These are phyloP conservation scores for Ceuthmochares aereus DNA, from an alignment of 2,113 vertebrate species.

Conservation along the genomic window DNA sequence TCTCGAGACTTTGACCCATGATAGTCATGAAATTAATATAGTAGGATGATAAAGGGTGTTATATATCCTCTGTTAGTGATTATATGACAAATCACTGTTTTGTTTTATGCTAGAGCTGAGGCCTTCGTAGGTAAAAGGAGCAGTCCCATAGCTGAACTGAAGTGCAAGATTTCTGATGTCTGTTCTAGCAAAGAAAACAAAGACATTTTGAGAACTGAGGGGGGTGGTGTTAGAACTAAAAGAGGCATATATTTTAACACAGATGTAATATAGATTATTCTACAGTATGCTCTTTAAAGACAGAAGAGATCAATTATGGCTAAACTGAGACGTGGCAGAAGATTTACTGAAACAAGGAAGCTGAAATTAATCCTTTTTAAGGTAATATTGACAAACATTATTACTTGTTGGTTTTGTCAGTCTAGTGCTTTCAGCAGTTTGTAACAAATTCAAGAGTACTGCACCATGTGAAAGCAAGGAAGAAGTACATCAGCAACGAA, in stretches of 20 bases:
- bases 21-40: neutral
- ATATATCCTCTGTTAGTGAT: neutral
- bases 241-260: neutral
- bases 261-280: slow-evolving; percentile 17
- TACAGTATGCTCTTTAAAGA: slow-evolving; percentile 8
- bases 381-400: neutral
- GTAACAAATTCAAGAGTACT: neutral
- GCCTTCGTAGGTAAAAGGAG: neutral
- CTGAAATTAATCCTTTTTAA: slow-evolving; percentile 50
- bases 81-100: neutral
- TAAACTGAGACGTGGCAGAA: slow-evolving; percentile 50
- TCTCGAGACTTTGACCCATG: neutral
- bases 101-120: neutral
- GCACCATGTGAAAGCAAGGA: neutral
- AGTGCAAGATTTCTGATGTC: neutral
- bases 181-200: neutral
- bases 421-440: neutral
- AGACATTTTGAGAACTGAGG: neutral
- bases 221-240: neutral
- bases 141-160: neutral
- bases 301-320: slow-evolving; percentile 58
- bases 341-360: slow-evolving; percentile 34
- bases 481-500: neutral
- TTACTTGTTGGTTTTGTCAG: neutral
- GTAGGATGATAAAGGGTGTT: neutral